These are phyloP conservation scores for Tenrec ecaudatus DNA, from an alignment of 2,113 vertebrate species.

Conservation along the genomic window DNA sequence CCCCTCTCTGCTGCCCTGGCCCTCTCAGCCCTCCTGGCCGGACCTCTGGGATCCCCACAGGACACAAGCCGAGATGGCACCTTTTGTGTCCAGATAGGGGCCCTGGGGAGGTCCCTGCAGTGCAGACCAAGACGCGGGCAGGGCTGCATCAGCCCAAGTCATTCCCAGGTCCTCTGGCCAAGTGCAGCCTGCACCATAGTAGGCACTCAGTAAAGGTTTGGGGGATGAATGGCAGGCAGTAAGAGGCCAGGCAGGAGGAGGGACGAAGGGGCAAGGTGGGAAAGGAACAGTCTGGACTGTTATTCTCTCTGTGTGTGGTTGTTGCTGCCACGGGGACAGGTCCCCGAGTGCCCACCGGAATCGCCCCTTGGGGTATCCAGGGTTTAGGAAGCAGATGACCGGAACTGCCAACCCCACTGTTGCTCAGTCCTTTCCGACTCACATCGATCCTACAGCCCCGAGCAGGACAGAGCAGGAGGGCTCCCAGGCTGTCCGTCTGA, in stretches of 20 bases:
- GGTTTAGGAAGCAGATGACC: no score
- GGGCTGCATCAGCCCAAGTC: fast-evolving
- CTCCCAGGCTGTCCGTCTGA: no score
- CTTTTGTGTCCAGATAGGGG: neutral
- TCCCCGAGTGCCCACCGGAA: no score
- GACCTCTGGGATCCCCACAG: neutral
- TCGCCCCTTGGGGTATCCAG: no score
- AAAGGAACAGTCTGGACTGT: neutral
- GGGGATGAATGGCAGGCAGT: neutral
- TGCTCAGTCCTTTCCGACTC: no score
- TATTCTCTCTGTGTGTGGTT: neutral
- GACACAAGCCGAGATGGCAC: fast-evolving
- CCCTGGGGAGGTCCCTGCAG: fast-evolving
- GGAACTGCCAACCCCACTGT: no score
- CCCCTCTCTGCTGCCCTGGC: fast-evolving
- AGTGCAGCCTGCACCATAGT: fast-evolving
- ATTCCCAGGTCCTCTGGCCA: neutral
- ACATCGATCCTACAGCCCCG: no score
- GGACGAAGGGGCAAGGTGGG: neutral
- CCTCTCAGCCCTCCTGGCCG: neutral
- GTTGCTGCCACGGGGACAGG: neutral
- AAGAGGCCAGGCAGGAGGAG: neutral
- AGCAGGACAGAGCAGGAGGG: no score
- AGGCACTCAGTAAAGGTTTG: neutral
- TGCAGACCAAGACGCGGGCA: neutral